Conservation (phyloP, 2,797 vertebrate genomes). For the Propithecus perrieri region DNA sequence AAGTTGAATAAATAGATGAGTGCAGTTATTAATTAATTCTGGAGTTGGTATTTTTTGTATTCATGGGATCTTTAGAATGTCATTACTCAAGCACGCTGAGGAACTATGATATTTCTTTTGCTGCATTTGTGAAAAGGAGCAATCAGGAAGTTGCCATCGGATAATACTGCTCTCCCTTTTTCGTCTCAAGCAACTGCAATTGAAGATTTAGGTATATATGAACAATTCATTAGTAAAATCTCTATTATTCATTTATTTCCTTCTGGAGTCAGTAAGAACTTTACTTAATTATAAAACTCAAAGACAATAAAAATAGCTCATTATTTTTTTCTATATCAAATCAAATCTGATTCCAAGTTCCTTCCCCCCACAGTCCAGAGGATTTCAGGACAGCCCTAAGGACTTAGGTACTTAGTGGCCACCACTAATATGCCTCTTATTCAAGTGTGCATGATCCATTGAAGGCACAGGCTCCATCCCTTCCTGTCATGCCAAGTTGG, state of each 20-base stretch:
- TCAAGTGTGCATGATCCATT: background rate
- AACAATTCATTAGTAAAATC: background rate
- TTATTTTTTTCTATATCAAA: background rate
- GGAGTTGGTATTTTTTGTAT: background rate
- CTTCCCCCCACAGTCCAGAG: background rate
- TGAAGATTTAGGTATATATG: background rate
- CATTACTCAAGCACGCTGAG: background rate
- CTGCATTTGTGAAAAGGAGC: background rate
- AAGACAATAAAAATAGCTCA: background rate
- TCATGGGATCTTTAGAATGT: background rate
- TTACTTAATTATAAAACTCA: background rate
- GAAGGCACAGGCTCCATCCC: background rate
- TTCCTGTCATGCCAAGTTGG: background rate
- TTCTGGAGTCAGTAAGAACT: background rate
- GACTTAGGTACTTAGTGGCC: background rate
- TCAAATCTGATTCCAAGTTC: slow-evolving; percentile 4
- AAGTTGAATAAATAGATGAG: background rate
- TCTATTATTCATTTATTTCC: background rate
- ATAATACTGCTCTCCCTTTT: background rate
- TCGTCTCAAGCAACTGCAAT: background rate
- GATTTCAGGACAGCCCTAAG: background rate
- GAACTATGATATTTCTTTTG: background rate
- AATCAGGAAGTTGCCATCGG: background rate
- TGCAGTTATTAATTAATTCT: background rate
- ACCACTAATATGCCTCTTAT: background rate